A percentile compares a stretch with the other conserved stretches of the same genome.
These are phyloP conservation scores for Helobdella robusta DNA, from an alignment of 2,888 invertebrate species.

Conservation along the genomic window DNA sequence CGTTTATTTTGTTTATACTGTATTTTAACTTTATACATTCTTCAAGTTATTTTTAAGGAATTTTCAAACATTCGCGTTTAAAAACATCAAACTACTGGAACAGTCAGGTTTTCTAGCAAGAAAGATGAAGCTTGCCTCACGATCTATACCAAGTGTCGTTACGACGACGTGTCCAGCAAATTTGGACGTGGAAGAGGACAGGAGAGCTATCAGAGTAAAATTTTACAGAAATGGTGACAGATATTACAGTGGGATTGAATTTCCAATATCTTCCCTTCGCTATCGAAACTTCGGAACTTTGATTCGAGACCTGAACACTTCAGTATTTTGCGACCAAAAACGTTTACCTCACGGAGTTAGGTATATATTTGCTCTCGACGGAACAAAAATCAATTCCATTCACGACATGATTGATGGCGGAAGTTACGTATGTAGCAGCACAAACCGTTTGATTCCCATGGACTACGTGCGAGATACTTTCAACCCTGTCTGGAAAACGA, in stretches of 20 bases:
- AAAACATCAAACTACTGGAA: too few relatives aligned
- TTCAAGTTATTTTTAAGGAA: too few relatives aligned
- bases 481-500: slow-evolving; percentile 23
- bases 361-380: slow-evolving; percentile 12
- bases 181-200: neutral
- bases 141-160: slow-evolving; percentile 2
- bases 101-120: too few relatives aligned
- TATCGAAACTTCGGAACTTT: slow-evolving; percentile 8
- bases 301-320: slow-evolving; percentile 2
- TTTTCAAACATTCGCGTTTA: too few relatives aligned
- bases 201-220: slow-evolving; percentile 14
- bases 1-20: too few relatives aligned
- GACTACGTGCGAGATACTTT: slow-evolving; percentile 17
- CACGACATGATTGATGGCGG: slow-evolving; percentile 15
- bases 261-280: slow-evolving; percentile 9
- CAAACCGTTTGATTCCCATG: slow-evolving; percentile 15
- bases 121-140: neutral
- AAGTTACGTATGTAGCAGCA: slow-evolving; percentile 21
- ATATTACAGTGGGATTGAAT: slow-evolving; percentile 15
- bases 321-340: slow-evolving; percentile 19
- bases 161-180: too few relatives aligned
- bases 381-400: slow-evolving; percentile 7
- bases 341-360: slow-evolving; percentile 13
- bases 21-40: too few relatives aligned
- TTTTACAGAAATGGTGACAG: slow-evolving; percentile 22